Evolutionary conservation across 2,797 vertebrate species (phyloP), one percentile per base, ranked within the genome.

Genomic region (Notamacropus eugenii): DNA sequence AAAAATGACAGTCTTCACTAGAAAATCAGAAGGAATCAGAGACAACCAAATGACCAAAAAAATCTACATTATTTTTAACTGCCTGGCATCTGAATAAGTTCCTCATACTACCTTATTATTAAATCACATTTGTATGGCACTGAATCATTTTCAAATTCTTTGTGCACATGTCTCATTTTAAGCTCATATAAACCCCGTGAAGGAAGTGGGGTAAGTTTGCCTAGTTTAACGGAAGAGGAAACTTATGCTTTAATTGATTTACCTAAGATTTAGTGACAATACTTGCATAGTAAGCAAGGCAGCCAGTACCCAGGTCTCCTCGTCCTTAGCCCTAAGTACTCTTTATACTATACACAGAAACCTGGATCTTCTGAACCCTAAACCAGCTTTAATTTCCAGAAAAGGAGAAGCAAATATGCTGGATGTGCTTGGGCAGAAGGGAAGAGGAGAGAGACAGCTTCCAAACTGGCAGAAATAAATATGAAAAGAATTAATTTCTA

Each of bases 71-170:
- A n/a, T 24, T 90, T 55, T 22, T 82, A 74, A 55, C 3, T 9
- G 3, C 40, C 12, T 59, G 55, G 56, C 34, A 24, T 96, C 91
- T 4, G 0, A n/a, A 13, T 13, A 87, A 27, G 4, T 40, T 90
- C 74, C 28, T 67, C 31, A 46, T 0, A 52, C 19, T 92, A n/a
- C n/a, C 46, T n/a, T 57, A 58, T 82, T 14, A 55, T 28, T 34
- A 50, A 90, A 29, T 27, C 40, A 91, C 19, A 46, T 27, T 57
- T 19, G 3, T 0, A 59, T 92, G 56, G 59, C 27, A 27, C 91
- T 95, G 34, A 55, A 95, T 92, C 91, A 90, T 67, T 91, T 94
- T 52, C n/a, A 90, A 93, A 90, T 54, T n/a, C 56, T 91, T 95
- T 93, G 52, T 40, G 52, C n/a, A 55, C 16, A 3, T 52, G 34